Conservation (phyloP, 2,797 vertebrate species). For the Tangara arthus region DNA sequence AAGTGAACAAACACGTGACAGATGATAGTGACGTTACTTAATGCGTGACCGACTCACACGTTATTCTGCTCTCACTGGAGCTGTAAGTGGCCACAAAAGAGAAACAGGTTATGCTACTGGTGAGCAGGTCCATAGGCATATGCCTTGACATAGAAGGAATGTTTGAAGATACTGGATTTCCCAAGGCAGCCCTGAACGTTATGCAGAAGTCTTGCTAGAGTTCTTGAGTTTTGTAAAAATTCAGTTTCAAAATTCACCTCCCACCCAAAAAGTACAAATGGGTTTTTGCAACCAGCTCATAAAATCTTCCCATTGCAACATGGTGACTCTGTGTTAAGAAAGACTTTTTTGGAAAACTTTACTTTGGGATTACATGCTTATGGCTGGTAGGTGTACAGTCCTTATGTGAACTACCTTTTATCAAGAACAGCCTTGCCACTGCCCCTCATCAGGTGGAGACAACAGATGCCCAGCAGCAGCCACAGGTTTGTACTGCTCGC, state of each 20-base stretch:
- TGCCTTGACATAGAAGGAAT: background rate
- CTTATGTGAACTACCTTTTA: background rate
- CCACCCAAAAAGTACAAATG: background rate
- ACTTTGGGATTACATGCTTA: background rate
- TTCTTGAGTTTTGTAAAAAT: background rate
- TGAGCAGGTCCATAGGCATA: background rate
- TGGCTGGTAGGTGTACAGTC: no score
- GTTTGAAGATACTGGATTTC: background rate
- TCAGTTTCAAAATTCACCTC: background rate
- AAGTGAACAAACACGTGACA: background rate
- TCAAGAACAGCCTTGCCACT: background rate
- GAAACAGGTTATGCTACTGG: background rate
- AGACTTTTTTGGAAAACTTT: background rate
- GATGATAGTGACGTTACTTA: background rate
- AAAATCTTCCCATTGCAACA: background rate
- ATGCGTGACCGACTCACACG: background rate
- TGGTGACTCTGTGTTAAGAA: background rate
- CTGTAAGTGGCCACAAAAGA: background rate
- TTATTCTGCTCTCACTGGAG: background rate
- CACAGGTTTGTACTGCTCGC: accelerated
- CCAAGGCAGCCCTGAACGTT: background rate
- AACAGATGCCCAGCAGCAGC: background rate
- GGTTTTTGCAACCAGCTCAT: background rate
- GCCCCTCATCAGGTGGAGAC: background rate
- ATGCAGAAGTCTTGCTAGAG: background rate